Percentiles rank a stretch among this genome's conserved stretches.
Conservation (phyloP, 2,888 invertebrate species). For the Apamea sordens region DNA sequence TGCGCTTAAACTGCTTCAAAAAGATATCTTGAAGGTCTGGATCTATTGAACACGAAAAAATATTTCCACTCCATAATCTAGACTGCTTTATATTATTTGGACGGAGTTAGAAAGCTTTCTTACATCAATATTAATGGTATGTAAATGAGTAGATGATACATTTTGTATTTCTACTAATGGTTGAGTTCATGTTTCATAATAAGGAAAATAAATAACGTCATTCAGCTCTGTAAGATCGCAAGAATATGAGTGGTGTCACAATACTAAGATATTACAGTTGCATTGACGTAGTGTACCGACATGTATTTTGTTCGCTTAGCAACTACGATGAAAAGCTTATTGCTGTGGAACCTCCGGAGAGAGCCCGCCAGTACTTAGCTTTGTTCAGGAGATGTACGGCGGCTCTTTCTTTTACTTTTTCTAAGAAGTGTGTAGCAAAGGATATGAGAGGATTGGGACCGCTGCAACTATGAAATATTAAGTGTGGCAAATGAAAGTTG, state of each 20-base stretch:
- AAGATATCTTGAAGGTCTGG: slow-evolving; percentile 9
- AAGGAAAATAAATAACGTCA: slow-evolving; percentile 39
- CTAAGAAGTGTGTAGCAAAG: slow-evolving; percentile 48
- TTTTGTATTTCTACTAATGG: slow-evolving; percentile 39
- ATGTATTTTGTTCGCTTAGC: slow-evolving; percentile 63
- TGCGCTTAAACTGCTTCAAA: slow-evolving; percentile 32
- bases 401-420: slow-evolving; percentile 62
- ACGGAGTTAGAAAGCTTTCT: slow-evolving; percentile 35
- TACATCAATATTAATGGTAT: slow-evolving; percentile 50
- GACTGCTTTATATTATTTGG: slow-evolving; percentile 23
- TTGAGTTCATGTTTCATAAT: slow-evolving; percentile 51
- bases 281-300: slow-evolving; percentile 24
- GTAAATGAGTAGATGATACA: slow-evolving; percentile 46
- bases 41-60: slow-evolving; percentile 36
- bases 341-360: slow-evolving; percentile 69
- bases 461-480: slow-evolving; percentile 47
- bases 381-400: slow-evolving; percentile 68
- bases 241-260: slow-evolving; percentile 17
- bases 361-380: slow-evolving; percentile 72
- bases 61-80: slow-evolving; percentile 32
- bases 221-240: slow-evolving; percentile 6
- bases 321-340: slow-evolving; percentile 73
- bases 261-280: slow-evolving; percentile 32
- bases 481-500: slow-evolving; percentile 22
- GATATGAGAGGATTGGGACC: slow-evolving; percentile 49